Evolutionary conservation across 2,888 invertebrate genomes (phyloP).

Genomic region (Macropis europaea): DNA sequence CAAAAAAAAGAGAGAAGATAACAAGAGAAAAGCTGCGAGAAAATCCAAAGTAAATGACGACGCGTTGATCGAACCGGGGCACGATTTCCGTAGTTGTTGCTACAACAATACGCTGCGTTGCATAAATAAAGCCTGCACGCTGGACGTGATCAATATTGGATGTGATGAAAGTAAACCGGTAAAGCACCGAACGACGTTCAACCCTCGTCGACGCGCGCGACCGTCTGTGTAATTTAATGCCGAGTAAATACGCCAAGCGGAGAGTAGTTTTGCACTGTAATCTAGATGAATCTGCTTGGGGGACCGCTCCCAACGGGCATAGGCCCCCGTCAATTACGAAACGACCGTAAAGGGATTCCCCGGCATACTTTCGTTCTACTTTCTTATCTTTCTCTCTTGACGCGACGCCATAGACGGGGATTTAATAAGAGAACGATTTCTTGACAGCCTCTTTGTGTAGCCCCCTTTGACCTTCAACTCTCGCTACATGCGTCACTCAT

Average conservation of each 20-base stretch:
- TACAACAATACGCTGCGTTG: constrained; percentile 65
- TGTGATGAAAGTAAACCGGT: constrained; percentile 76
- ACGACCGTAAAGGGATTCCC: constrained; percentile 44
- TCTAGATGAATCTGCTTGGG: constrained; percentile 73
- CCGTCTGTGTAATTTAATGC: constrained; percentile 77
- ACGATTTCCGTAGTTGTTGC: constrained; percentile 56
- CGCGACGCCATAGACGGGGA: neutral
- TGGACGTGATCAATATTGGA: constrained; percentile 75
- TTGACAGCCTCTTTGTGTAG: neutral
- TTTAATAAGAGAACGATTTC: constrained; percentile 1
- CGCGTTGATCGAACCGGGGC: constrained; percentile 37
- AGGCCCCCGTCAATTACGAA: constrained; percentile 54
- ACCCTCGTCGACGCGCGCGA: constrained; percentile 67
- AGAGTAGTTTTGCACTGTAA: constrained; percentile 71
- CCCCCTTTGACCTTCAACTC: neutral
- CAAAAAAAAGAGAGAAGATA: too few species aligned
- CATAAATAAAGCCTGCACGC: constrained; percentile 71
- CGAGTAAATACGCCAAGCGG: constrained; percentile 72
- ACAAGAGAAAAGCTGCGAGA: neutral
- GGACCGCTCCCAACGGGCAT: constrained; percentile 58
- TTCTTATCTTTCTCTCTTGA: constrained; percentile 3
- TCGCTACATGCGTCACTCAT: neutral
- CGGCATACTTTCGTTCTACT: constrained; percentile 11
- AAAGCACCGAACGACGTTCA: constrained; percentile 61
- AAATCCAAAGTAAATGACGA: constrained; percentile 26